Conservation (phyloP, 2,113 vertebrate species). For the Egretta garzetta region DNA sequence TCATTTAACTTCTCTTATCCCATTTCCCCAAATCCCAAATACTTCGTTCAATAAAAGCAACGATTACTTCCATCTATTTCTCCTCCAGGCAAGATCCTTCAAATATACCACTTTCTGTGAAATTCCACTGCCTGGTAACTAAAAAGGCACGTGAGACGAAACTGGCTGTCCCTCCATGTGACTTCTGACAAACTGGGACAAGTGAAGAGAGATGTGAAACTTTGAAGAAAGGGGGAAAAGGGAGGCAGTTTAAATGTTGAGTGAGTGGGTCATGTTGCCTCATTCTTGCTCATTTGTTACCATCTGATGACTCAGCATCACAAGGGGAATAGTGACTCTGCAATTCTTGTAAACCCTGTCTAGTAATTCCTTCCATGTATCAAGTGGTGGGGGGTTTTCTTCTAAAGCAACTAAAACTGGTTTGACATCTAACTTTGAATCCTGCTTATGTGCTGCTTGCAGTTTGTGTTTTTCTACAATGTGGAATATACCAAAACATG, state of each 20-base stretch:
- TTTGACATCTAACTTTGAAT: not conserved
- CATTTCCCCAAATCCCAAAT: not conserved
- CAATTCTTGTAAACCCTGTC: not conserved
- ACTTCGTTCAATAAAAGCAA: not conserved
- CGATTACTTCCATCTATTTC: not conserved
- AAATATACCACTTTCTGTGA: not conserved
- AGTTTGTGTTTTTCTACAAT: not conserved
- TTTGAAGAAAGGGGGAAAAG: not conserved
- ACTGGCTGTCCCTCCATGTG: not conserved
- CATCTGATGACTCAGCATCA: slow-evolving; percentile 48
- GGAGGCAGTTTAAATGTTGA: not conserved
- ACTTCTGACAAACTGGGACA: not conserved
- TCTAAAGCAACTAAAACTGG: not conserved
- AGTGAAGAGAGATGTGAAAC: slow-evolving; percentile 65
- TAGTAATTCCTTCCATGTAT: not conserved
- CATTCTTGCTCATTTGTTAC: not conserved
- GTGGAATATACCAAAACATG: not conserved
- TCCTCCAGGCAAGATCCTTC: not conserved
- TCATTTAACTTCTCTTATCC: not conserved
- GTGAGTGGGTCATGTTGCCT: slow-evolving; percentile 5
- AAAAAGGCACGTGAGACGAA: not conserved
- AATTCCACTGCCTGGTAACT: not conserved
- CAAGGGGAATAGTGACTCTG: slow-evolving; percentile 55
- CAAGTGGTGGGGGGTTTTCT: not conserved
- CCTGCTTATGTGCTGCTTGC: not conserved